Evolutionary conservation across 2,797 vertebrate species (phyloP).

Genomic region (Chromobotia macracanthus): DNA sequence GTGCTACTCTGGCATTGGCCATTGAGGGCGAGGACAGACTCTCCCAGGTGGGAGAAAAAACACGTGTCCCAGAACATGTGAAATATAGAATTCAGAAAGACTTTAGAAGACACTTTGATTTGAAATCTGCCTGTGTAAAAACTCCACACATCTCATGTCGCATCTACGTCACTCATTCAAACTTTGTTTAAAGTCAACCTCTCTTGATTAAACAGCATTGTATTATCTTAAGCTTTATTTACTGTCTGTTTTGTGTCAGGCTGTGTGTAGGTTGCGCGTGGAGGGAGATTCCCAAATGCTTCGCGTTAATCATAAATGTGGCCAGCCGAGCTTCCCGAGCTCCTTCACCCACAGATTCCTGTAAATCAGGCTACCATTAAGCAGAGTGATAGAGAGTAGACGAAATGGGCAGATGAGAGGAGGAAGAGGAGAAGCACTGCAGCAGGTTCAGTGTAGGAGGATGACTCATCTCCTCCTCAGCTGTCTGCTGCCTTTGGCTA

Average conservation of each 20-base stretch:
- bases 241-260: constrained; percentile 1
- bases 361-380: constrained; percentile 23
- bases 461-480: constrained; percentile 51
- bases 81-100: constrained; percentile 5
- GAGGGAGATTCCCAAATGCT: constrained; percentile 45
- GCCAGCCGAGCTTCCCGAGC: constrained; percentile 33
- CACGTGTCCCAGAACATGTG: constrained; percentile 52
- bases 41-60: constrained; percentile 45
- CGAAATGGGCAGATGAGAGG: constrained; percentile 61
- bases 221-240: constrained; percentile 34
- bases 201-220: constrained; percentile 8
- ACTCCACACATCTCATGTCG: background rate
- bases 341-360: constrained; percentile 43
- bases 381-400: constrained; percentile 51
- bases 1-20: constrained; percentile 44
- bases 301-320: constrained; percentile 44
- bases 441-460: constrained; percentile 49
- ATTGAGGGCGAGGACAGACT: constrained; percentile 42
- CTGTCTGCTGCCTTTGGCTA: constrained; percentile 53
- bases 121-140: background rate
- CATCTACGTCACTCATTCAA: background rate
- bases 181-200: background rate
- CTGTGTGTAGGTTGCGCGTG: constrained; percentile 27
- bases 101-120: no score
- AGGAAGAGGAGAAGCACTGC: constrained; percentile 51